Percentiles rank a stretch among this genome's conserved stretches.
These are phyloP conservation scores for Cancer borealis DNA, from an alignment of 2,888 invertebrate genomes.

Conservation along the genomic window DNA sequence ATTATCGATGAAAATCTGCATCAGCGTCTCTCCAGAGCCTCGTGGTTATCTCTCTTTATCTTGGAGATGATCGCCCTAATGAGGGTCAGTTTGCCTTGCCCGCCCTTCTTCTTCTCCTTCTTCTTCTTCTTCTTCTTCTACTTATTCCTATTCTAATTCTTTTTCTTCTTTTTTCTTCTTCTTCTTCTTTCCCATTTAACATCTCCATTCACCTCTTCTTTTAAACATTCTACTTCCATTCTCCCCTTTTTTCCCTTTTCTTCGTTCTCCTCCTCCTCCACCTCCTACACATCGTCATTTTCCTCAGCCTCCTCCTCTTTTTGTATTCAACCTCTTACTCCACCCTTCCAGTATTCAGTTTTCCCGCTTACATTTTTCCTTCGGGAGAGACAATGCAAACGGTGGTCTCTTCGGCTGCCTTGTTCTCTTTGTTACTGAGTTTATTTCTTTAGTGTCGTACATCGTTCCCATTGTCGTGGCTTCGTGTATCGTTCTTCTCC, in stretches of 20 bases:
- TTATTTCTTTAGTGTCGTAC: neutral
- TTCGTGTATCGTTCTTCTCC: neutral
- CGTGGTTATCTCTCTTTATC: slow-evolving; percentile 39
- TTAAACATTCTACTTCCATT: neutral
- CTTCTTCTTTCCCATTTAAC: neutral
- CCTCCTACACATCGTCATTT: neutral
- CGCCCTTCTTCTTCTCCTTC: slow-evolving; percentile 4
- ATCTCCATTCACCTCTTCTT: neutral
- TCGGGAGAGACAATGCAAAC: neutral
- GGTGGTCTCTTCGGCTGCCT: neutral
- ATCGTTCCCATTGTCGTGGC: neutral
- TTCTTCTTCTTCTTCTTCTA: neutral
- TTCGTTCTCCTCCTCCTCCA: neutral
- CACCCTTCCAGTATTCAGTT: neutral
- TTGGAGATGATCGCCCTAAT: neutral
- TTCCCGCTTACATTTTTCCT: neutral
- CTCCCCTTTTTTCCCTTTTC: neutral
- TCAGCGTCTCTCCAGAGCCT: neutral
- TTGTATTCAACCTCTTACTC: neutral
- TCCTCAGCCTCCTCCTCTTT: neutral
- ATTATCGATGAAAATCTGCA: slow-evolving; percentile 19
- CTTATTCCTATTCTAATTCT: neutral
- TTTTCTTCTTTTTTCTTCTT: neutral
- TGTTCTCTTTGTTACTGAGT: neutral
- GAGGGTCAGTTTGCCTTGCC: slow-evolving; percentile 22